A percentile compares a stretch with the other conserved stretches of the same genome.
These are phyloP conservation scores for Spinus pinus DNA, from an alignment of 2,797 vertebrate genomes.

Conservation along the genomic window DNA sequence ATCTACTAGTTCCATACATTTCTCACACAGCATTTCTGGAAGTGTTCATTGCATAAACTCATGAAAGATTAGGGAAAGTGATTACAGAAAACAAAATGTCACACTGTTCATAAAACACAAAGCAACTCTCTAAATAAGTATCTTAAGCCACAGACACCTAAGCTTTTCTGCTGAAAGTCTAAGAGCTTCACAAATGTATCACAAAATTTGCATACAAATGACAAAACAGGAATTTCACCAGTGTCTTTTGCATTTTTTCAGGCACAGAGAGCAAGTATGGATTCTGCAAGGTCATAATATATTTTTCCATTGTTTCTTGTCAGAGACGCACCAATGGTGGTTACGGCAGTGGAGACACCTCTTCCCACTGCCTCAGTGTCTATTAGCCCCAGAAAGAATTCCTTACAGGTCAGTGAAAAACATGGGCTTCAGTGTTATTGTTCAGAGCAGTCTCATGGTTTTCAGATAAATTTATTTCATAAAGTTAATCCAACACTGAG, in stretches of 20 bases:
- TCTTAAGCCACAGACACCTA: background rate
- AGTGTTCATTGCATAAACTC: background rate
- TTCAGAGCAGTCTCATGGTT: background rate
- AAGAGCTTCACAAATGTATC: background rate
- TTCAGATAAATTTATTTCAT: background rate
- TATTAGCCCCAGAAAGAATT: background rate
- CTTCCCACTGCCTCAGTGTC: rapidly evolving
- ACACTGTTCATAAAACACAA: background rate
- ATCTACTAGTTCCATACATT: background rate
- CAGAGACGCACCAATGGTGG: background rate
- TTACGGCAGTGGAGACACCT: background rate
- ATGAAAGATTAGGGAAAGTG: background rate
- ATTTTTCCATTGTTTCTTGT: background rate
- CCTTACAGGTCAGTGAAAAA: background rate
- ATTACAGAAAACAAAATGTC: background rate
- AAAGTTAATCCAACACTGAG: background rate
- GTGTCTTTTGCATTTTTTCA: background rate
- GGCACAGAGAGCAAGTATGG: background rate
- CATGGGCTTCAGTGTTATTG: rapidly evolving
- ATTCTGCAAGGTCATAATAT: background rate
- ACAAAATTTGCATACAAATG: background rate
- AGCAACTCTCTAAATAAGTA: background rate
- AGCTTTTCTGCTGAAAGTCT: background rate
- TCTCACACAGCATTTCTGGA: background rate
- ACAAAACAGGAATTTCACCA: background rate